A percentile compares a stretch with the other conserved stretches of the same genome.
phyloP scores from a whole-genome alignment of 2,797 vertebrate genomes.

The Hoplostethus atlanticus region DNA sequence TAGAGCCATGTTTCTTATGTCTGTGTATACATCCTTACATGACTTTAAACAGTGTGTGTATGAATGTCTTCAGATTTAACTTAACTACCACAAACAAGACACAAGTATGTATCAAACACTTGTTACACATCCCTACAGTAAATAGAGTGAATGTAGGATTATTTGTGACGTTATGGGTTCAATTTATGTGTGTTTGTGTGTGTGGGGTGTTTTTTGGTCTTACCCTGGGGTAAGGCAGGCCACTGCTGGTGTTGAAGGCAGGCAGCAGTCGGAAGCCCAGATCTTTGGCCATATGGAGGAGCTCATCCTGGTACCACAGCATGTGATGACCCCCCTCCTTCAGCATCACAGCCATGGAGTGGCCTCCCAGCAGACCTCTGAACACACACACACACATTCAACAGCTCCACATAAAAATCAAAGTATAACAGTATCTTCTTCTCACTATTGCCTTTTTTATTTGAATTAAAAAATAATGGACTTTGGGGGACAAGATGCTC shows the following conservation, averaged over 20 bases:
- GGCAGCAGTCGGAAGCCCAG: slow-evolving; percentile 94
- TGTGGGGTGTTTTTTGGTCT: slow-evolving; percentile 56
- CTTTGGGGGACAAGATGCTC: not conserved
- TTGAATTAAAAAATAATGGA: not conserved
- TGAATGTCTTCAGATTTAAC: not conserved
- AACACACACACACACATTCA: slow-evolving; percentile 29
- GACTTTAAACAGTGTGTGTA: not conserved
- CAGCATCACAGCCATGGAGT: slow-evolving; percentile 97
- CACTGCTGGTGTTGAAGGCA: slow-evolving; percentile 98
- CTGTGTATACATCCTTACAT: too few relatives aligned
- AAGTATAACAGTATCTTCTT: not conserved
- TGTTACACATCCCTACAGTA: not conserved
- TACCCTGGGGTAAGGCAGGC: slow-evolving; percentile 97
- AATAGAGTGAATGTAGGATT: not conserved
- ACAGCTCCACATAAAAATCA: not conserved
- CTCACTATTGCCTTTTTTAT: not conserved
- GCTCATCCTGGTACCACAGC: slow-evolving; percentile 96
- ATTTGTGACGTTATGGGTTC: not conserved
- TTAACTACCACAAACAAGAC: not conserved
- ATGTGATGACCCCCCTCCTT: slow-evolving; percentile 93
- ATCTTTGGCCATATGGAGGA: slow-evolving; percentile 97
- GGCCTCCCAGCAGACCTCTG: slow-evolving; percentile 96
- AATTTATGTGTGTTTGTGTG: not conserved
- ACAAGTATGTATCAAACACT: not conserved
- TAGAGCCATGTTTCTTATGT: too few relatives aligned